Evolutionary conservation across 2,797 vertebrate genomes (phyloP), one percentile per base, ranked within the genome.

Genomic region (Sebastes trivittatus): DNA sequence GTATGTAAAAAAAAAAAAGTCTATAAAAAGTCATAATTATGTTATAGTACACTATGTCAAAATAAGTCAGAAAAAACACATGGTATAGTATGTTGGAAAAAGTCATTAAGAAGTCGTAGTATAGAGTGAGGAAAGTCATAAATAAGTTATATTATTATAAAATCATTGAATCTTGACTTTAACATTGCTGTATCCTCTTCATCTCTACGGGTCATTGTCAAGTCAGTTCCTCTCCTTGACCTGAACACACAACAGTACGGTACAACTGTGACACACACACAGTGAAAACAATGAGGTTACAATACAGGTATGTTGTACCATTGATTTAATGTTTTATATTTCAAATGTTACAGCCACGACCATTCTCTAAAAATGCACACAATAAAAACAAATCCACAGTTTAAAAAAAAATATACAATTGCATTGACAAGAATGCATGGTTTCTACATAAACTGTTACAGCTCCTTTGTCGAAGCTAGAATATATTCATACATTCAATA

Each of bases 381-480:
- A 89, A 83, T 56, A 88, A 84, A 78, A 81, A 77, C 60, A 84
- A 66, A 52, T 73, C 6, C 22, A 91, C 71, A 75, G 61, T 70
- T 60, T 22, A 54, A 65, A 46, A 56, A 59, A 71, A 34, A 75
- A 32, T 7, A 36, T 46, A 80, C 56, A 76, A 65, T 42, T 82
- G 83, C 91, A 89, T 90, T 90, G 42, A 88, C 75, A 90, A 69
- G 65, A 92, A 91, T 84, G 89, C 88, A 89, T 81, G 10, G 68
- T 84, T 82, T 80, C 30, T 75, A 87, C 75, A 81, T 75, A 42
- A 76, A 86, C 59, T 60, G 38, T 69, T 55, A 27, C 74, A 78
- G 90, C 89, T 92, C 85, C 88, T 52, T 56, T 62, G 79, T 80
- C 67, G 80, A 93, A 93, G 91, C 92, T 82, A 82, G n/a, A 89